These are phyloP conservation scores for Coelopa pilipes DNA, from an alignment of 2,888 invertebrate species.

Conservation along the genomic window DNA sequence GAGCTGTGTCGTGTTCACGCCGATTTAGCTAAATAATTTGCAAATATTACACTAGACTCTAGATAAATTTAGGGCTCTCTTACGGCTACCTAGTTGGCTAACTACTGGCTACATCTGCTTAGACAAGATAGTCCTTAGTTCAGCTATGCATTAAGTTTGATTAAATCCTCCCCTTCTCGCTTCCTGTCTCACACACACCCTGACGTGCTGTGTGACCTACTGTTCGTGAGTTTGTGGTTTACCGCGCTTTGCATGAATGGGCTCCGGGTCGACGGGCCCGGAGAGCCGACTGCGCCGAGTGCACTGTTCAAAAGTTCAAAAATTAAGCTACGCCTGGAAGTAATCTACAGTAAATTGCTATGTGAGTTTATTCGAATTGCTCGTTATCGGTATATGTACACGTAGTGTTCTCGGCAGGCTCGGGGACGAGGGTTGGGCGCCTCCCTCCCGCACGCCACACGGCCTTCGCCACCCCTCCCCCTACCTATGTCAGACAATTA, in stretches of 20 bases:
- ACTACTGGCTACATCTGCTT: not conserved
- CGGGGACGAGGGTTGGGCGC: too few species aligned
- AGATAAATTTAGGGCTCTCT: not conserved
- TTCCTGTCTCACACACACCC: not conserved
- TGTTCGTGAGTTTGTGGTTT: constrained; percentile 42
- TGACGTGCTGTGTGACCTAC: constrained; percentile 35
- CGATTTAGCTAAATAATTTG: not conserved
- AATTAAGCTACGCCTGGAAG: constrained; percentile 13
- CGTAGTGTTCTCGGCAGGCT: too few species aligned
- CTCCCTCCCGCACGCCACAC: too few species aligned
- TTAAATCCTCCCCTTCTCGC: not conserved
- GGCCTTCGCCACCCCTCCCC: too few species aligned
- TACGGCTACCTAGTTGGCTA: constrained; percentile 9
- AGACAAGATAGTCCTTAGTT: not conserved
- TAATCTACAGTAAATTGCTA: constrained; percentile 14
- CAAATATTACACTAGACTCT: not conserved
- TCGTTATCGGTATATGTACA: too few species aligned
- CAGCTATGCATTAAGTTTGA: not conserved
- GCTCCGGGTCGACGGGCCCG: too few species aligned
- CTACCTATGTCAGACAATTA: too few species aligned
- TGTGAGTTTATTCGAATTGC: too few species aligned
- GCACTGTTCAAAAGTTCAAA: too few species aligned
- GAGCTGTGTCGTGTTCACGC: constrained; percentile 40
- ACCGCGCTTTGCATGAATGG: constrained; percentile 41
- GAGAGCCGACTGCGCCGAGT: too few species aligned